A percentile compares a stretch with the other conserved stretches of the same genome.
These are phyloP conservation scores for Mesoclemmys tuberculata DNA, from an alignment of 2,113 vertebrate genomes.

Conservation along the genomic window DNA sequence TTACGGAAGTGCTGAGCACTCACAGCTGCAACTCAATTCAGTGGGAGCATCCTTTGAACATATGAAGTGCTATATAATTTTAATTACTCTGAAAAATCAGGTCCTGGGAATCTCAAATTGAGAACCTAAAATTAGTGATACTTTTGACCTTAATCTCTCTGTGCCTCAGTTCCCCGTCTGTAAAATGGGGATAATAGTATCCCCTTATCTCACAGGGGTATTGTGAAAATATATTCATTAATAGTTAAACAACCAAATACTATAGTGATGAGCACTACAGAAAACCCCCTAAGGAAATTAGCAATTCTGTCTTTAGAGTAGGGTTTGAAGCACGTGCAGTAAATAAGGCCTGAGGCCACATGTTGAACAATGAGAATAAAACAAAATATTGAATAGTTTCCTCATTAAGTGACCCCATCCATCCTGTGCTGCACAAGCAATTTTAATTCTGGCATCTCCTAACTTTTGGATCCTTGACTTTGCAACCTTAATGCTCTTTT, in stretches of 20 bases:
- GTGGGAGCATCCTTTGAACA: background rate
- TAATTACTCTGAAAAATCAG: background rate
- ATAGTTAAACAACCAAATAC: background rate
- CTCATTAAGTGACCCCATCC: background rate
- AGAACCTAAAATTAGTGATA: constrained; percentile 47
- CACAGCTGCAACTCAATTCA: background rate
- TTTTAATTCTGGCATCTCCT: background rate
- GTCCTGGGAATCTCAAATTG: constrained; percentile 20
- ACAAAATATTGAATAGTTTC: background rate
- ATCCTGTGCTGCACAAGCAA: background rate
- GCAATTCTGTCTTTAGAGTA: background rate
- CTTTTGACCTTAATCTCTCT: constrained; percentile 59
- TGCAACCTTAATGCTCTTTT: background rate
- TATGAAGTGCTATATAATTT: background rate
- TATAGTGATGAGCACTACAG: background rate
- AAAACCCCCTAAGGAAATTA: background rate
- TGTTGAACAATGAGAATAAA: background rate
- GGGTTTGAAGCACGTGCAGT: background rate
- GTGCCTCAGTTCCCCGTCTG: constrained; percentile 38
- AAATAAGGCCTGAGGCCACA: background rate
- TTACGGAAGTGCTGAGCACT: accelerated
- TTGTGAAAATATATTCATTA: constrained; percentile 56
- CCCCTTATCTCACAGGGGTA: constrained; percentile 38
- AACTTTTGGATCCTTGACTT: background rate
- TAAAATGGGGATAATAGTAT: constrained; percentile 32